A percentile compares a stretch with the other conserved stretches of the same genome.
Evolutionary conservation across 2,113 vertebrate species (phyloP).

Genomic region (Gallinago undulata): DNA sequence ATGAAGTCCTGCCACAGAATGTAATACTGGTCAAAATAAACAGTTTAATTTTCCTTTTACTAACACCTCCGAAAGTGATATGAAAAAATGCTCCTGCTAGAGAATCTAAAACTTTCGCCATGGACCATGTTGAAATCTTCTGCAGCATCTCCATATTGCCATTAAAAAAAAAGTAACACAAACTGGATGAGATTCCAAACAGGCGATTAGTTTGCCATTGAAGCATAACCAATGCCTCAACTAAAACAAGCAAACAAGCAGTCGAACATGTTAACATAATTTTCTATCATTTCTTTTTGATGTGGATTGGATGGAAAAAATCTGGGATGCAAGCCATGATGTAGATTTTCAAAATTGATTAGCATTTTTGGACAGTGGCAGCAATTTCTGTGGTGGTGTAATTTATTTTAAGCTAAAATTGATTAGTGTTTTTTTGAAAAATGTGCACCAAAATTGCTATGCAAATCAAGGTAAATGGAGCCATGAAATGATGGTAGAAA

Average conservation of each 20-base stretch:
- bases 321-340: conserved; percentile 75
- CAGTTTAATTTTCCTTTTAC: neutral
- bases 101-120: neutral
- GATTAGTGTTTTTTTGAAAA: conserved; percentile 34
- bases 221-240: conserved; percentile 71
- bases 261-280: conserved; percentile 73
- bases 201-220: conserved; percentile 68
- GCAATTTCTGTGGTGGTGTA: conserved; percentile 42
- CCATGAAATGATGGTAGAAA: neutral
- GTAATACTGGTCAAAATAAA: neutral
- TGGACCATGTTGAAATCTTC: neutral
- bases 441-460: conserved; percentile 24
- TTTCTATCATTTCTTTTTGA: conserved; percentile 76
- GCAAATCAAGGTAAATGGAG: conserved; percentile 44
- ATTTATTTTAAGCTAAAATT: conserved; percentile 63
- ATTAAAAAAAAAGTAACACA: conserved; percentile 24
- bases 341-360: conserved; percentile 75
- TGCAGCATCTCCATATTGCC: neutral
- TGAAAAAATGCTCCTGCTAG: neutral
- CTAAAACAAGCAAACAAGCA: conserved; percentile 74
- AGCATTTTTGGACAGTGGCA: conserved; percentile 73
- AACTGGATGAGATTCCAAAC: conserved; percentile 62
- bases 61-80: neutral
- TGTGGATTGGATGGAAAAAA: conserved; percentile 70
- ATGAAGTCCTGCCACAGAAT: neutral